Conservation (phyloP, 2,113 vertebrate genomes). For the Microcebus lehilahytsara region DNA sequence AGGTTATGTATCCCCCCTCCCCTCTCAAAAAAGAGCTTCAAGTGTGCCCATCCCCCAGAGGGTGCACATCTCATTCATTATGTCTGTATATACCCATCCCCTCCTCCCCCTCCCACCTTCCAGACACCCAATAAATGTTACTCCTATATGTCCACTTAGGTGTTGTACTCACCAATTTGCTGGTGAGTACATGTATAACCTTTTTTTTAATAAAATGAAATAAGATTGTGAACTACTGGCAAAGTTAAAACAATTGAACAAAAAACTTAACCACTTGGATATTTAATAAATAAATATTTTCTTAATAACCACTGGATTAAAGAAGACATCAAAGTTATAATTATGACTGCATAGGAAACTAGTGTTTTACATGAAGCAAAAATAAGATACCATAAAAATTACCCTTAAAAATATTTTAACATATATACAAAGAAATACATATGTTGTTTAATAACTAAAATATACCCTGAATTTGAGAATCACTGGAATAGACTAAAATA, state of each 20-base stretch:
- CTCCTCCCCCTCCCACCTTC: no score
- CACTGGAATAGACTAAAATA: not conserved
- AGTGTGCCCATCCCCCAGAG: no score
- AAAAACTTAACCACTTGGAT: not conserved
- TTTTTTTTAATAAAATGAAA: not conserved
- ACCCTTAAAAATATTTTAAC: not conserved
- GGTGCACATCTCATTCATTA: no score
- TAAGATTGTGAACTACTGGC: not conserved
- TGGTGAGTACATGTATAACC: no score
- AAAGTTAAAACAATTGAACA: not conserved
- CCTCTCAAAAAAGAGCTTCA: no score
- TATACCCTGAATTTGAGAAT: not conserved
- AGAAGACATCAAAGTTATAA: not conserved
- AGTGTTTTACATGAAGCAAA: not conserved
- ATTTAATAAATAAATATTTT: not conserved
- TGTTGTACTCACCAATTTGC: no score
- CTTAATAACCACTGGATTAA: not conserved
- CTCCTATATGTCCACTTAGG: no score
- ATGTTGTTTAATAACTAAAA: not conserved
- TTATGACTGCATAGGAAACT: not conserved
- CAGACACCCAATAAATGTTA: no score
- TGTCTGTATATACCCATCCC: no score
- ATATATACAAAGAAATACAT: not conserved
- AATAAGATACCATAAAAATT: not conserved
- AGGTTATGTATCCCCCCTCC: no score